Base-by-base conservation (phyloP, 2,113 vertebrate species). In the Cercopithecus mona region DNA sequence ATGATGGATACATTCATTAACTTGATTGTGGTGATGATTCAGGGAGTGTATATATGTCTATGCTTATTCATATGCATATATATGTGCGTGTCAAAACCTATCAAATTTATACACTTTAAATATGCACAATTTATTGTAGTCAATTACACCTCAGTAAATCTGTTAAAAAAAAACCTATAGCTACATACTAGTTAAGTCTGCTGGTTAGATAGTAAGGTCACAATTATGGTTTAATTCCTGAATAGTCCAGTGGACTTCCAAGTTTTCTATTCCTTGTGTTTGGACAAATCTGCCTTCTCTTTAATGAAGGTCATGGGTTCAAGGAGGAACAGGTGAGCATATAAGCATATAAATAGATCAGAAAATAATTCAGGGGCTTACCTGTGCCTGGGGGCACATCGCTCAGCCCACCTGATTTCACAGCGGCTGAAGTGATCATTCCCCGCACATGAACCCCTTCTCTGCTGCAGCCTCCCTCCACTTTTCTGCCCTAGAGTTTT, bases 391-490 rank as follows among this genome's bases (percentile, higher is more conserved):
- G 9, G 22, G 22, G 13, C 8, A 6, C 87, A 35, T 14, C n/a
- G n/a, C 38, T 64, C 45, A 64, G 14, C 35, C 30, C 10, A 16
- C 45, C 32, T 73, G 45, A 78, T 48, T 45, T 83, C 20, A 20
- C 16, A 22, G 38, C 40, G 23, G 16, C 35, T 22, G 17, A 76
- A 43, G 55, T 23, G 23, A 38, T 66, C 3, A 5, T 25, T 32
- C 2, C 3, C 22, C 8, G 11, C 2, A 4, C 59, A 5, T 0
- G 4, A 68, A 9, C 3, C 11, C 38, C 2, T 4, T 43, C 43
- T 64, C 38, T 23, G 22, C 10, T 8, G 3, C 30, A 57, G 17
- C n/a, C 57, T 55, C 1, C 1, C 45, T 35, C 43, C 11, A 12
- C 20, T 55, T 52, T 48, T 23, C 79, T 45, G n/a, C 57, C 50